Percentiles rank a stretch among this genome's conserved stretches.
Conservation (phyloP, 37 sponge, comb jelly and placozoan genomes). For the Dysidea cf. avara region DNA sequence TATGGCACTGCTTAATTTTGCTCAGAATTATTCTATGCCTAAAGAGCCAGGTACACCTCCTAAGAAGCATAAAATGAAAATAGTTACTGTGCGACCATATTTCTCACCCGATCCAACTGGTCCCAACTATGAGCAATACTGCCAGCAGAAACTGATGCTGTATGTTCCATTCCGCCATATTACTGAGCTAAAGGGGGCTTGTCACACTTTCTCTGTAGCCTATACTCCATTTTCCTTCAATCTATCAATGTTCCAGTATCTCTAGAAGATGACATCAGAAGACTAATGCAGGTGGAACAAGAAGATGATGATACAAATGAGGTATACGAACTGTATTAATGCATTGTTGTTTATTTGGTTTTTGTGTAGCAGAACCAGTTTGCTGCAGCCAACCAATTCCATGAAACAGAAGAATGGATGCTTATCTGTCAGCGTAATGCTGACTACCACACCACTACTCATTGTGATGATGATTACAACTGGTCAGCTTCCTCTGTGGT, state of each 20-base stretch:
- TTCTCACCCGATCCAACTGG: slow-evolving; percentile 19
- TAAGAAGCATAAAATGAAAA: not conserved
- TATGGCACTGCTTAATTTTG: slow-evolving; percentile 37
- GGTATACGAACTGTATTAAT: too few relatives aligned
- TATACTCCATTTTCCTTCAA: slow-evolving; percentile 23
- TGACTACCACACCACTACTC: not conserved
- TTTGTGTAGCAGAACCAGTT: not conserved
- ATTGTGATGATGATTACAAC: not conserved
- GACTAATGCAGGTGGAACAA: not conserved
- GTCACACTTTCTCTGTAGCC: not conserved
- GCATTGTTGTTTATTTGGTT: too few relatives aligned
- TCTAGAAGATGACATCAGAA: slow-evolving; percentile 24
- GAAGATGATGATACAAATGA: not conserved
- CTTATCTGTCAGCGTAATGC: not conserved
- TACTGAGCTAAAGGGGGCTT: not conserved
- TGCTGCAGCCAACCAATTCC: not conserved
- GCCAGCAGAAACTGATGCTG: slow-evolving; percentile 6
- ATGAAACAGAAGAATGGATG: not conserved
- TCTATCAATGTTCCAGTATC: slow-evolving; percentile 21
- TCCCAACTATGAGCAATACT: slow-evolving; percentile 26
- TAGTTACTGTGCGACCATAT: slow-evolving; percentile 18
- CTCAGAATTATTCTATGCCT: slow-evolving; percentile 19
- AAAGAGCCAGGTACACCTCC: not conserved
- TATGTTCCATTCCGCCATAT: slow-evolving; percentile 13
- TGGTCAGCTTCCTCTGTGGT: not conserved